A percentile compares a stretch with the other conserved stretches of the same genome.
These are phyloP conservation scores for Leptodactylus fallax DNA, from an alignment of 2,797 vertebrate species.

Conservation along the genomic window DNA sequence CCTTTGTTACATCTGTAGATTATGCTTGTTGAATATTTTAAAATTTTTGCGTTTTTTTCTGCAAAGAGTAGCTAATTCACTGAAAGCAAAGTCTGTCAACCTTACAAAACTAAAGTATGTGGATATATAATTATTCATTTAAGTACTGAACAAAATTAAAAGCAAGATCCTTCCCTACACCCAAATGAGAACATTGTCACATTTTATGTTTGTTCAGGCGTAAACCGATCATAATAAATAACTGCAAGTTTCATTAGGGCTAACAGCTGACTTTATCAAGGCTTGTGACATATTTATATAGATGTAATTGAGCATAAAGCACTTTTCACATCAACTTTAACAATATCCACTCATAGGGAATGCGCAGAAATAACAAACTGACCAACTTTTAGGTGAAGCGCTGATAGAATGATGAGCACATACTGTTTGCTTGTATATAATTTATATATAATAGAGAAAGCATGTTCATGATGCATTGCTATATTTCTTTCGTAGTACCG, in stretches of 20 bases:
- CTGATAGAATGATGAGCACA: background rate
- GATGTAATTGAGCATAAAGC: constrained; percentile 24
- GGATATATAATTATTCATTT: constrained; percentile 4
- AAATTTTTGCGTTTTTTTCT: too few relatives aligned
- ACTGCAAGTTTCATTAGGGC: constrained; percentile 18
- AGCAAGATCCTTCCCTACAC: background rate
- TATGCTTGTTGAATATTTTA: too few relatives aligned
- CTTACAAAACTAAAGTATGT: background rate
- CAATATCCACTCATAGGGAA: background rate
- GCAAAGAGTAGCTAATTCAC: too few relatives aligned
- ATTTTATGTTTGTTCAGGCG: background rate
- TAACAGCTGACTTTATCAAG: constrained; percentile 19
- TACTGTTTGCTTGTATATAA: background rate
- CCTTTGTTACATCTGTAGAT: too few relatives aligned
- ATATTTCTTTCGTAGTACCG: background rate
- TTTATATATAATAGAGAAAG: background rate
- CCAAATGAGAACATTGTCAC: background rate
- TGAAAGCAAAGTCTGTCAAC: constrained; percentile 12
- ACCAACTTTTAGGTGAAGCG: background rate
- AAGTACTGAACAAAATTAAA: background rate
- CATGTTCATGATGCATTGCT: background rate
- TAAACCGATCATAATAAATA: constrained; percentile 29
- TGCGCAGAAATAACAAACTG: background rate
- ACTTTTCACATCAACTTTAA: constrained; percentile 31
- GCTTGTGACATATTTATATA: constrained; percentile 31